phyloP scores from a whole-genome alignment of 2,888 invertebrate species.

The Mythimna lalbum region DNA sequence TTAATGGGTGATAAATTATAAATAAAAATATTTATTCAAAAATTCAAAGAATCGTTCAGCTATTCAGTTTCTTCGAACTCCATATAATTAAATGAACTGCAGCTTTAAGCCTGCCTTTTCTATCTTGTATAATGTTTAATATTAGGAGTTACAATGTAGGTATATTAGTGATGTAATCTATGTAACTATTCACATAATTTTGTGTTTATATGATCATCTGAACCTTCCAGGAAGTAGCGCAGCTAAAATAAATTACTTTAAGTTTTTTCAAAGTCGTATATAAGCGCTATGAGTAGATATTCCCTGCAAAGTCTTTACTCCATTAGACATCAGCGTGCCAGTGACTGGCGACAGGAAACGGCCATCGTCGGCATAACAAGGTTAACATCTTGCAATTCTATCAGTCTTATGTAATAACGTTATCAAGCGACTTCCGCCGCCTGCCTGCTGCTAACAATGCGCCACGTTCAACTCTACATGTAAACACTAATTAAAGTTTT shows the following conservation, averaged over 20 bases:
- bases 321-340: constrained; percentile 74
- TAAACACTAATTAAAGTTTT: constrained; percentile 68
- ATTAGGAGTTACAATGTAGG: not conserved
- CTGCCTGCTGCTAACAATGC: constrained; percentile 58
- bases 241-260: constrained; percentile 8
- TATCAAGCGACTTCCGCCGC: constrained; percentile 71
- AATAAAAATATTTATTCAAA: constrained; percentile 10
- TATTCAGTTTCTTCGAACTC: not conserved
- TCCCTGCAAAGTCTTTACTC: constrained; percentile 71
- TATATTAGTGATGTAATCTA: not conserved
- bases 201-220: constrained; percentile 2
- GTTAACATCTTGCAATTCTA: constrained; percentile 83
- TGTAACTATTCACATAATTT: not conserved
- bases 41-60: constrained; percentile 13
- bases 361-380: constrained; percentile 79
- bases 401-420: constrained; percentile 79
- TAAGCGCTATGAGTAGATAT: constrained; percentile 36
- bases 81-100: not conserved
- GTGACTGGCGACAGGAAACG: constrained; percentile 75
- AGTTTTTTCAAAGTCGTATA: constrained; percentile 11
- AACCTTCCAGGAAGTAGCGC: not conserved
- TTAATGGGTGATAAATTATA: not conserved
- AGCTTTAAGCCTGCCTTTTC: not conserved
- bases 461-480: constrained; percentile 63
- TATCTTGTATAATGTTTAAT: constrained; percentile 4